A percentile compares a stretch with the other conserved stretches of the same genome.
These are phyloP conservation scores for Sebastes schlegelii DNA, from an alignment of 2,113 vertebrate species.

Conservation along the genomic window DNA sequence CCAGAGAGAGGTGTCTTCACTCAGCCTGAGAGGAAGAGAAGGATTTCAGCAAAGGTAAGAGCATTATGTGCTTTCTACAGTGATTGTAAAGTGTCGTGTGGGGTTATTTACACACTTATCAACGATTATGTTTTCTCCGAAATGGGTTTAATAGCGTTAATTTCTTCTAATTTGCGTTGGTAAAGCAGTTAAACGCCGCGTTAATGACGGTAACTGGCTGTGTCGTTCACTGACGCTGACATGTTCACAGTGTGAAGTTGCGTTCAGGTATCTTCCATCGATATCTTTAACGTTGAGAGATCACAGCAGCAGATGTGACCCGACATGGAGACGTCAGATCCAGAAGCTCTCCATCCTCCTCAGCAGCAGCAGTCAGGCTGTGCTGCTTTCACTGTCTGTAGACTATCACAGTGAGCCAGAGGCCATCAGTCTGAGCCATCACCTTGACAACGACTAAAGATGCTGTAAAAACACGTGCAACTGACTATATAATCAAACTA, in stretches of 20 bases:
- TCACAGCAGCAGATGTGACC: conserved; percentile 62
- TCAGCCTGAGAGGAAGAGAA: conserved; percentile 44
- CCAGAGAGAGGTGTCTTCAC: conserved; percentile 48
- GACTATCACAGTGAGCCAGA: conserved; percentile 68
- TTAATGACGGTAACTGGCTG: conserved; percentile 41
- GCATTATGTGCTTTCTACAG: neutral
- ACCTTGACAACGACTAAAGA: conserved; percentile 7
- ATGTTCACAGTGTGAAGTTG: neutral
- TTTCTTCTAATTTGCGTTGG: neutral
- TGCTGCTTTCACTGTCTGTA: conserved; percentile 31
- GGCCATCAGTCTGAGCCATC: conserved; percentile 37
- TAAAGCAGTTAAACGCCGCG: conserved; percentile 23
- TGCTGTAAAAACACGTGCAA: neutral
- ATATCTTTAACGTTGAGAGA: neutral
- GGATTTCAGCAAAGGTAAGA: conserved; percentile 65
- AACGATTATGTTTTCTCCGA: rapidly evolving
- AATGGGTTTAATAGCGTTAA: neutral
- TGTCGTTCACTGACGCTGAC: neutral
- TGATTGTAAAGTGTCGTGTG: neutral
- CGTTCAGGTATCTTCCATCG: neutral
- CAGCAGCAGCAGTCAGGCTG: conserved; percentile 53
- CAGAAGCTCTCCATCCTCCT: conserved; percentile 64
- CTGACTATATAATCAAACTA: neutral
- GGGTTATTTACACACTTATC: neutral
- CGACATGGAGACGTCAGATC: conserved; percentile 63